Percentiles rank a stretch among this genome's conserved stretches.
These are phyloP conservation scores for Sebastes elongatus DNA, from an alignment of 2,797 vertebrate genomes.

Conservation along the genomic window DNA sequence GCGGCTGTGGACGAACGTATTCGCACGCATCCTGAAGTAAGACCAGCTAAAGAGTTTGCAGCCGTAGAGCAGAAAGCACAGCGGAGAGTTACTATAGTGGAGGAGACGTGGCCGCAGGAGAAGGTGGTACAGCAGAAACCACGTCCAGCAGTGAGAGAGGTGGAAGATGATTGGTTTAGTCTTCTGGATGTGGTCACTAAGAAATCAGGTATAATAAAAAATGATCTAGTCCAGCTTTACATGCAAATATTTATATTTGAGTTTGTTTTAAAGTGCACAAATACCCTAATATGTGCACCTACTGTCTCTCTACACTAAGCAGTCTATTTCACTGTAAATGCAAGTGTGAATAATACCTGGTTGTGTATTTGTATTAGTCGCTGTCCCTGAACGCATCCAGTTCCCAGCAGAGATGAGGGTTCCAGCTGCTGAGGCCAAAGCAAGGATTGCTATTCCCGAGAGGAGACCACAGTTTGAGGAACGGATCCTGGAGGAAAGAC, in stretches of 20 bases:
- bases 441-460: slow-evolving; percentile 33
- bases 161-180: slow-evolving; percentile 70
- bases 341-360: slow-evolving; percentile 23
- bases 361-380: slow-evolving; percentile 60
- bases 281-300: background rate
- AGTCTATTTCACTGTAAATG: background rate
- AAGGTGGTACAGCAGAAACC: slow-evolving; percentile 26
- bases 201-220: slow-evolving; percentile 68
- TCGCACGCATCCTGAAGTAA: slow-evolving; percentile 26
- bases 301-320: background rate
- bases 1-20: slow-evolving; percentile 29
- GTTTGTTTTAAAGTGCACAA: background rate
- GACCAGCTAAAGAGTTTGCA: slow-evolving; percentile 25
- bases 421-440: slow-evolving; percentile 29
- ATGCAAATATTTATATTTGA: background rate
- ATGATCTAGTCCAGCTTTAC: background rate
- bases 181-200: slow-evolving; percentile 60
- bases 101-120: slow-evolving; percentile 42
- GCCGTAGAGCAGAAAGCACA: slow-evolving; percentile 36
- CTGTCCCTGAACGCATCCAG: slow-evolving; percentile 30
- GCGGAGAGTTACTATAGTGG: slow-evolving; percentile 42
- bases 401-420: slow-evolving; percentile 34
- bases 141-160: slow-evolving; percentile 33
- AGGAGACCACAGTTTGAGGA: slow-evolving; percentile 59
- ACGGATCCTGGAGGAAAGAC: slow-evolving; percentile 67